A percentile compares a stretch with the other conserved stretches of the same genome.
Conservation (phyloP, 2,888 invertebrate genomes). For the Ypsolopha scabrella region DNA sequence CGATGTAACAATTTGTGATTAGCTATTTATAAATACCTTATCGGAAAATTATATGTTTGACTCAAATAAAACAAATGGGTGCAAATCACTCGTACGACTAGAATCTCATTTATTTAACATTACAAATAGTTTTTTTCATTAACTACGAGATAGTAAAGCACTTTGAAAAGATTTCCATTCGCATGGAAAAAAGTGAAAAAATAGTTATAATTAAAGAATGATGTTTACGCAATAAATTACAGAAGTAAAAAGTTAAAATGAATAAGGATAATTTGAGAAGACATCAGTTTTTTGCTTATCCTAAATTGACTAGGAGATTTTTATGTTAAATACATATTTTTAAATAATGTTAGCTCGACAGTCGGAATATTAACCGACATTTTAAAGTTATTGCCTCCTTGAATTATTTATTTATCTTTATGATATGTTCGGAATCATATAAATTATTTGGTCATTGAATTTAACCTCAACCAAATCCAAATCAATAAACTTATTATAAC, state of each 20-base stretch:
- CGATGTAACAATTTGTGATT: conserved; percentile 33
- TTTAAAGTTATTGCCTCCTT: conserved; percentile 51
- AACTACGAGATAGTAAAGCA: conserved; percentile 70
- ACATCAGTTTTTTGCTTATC: conserved; percentile 30
- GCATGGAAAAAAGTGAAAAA: conserved; percentile 29
- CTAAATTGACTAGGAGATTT: conserved; percentile 54
- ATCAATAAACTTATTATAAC: background rate
- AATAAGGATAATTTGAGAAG: conserved; percentile 6
- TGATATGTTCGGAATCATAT: conserved; percentile 49
- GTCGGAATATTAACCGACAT: conserved; percentile 11
- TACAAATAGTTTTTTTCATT: conserved; percentile 58
- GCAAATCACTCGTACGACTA: conserved; percentile 60
- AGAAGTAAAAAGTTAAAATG: conserved; percentile 3
- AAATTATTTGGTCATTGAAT: conserved; percentile 6
- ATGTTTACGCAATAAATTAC: background rate
- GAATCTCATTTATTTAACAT: conserved; percentile 53
- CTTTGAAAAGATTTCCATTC: conserved; percentile 62
- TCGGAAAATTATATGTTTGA: conserved; percentile 2
- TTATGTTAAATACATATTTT: conserved; percentile 9
- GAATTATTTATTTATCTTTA: conserved; percentile 24
- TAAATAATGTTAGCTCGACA: background rate
- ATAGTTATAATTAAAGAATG: conserved; percentile 10
- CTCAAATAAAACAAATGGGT: conserved; percentile 26
- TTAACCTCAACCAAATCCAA: background rate
- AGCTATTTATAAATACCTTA: conserved; percentile 4